A percentile compares a stretch with the other conserved stretches of the same genome.
These are phyloP conservation scores for Lates japonicus DNA, from an alignment of 2,797 vertebrate genomes.

Conservation along the genomic window DNA sequence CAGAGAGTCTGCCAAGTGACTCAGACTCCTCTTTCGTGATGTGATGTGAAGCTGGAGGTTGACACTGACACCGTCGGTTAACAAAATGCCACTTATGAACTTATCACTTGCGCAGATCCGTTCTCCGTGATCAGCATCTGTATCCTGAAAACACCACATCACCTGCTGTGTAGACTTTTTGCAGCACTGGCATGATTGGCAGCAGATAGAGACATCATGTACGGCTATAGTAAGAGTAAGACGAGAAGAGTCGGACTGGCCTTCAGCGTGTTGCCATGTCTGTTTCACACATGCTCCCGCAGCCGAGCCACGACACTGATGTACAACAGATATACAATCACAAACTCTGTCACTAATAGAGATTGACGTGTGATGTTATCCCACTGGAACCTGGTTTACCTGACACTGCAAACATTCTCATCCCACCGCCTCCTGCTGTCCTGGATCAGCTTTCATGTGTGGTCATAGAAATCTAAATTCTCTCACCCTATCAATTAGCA, in stretches of 20 bases:
- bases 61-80: constrained; percentile 46
- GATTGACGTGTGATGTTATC: constrained; percentile 82
- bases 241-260: constrained; percentile 72
- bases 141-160: constrained; percentile 33
- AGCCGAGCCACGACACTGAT: constrained; percentile 36
- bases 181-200: constrained; percentile 50
- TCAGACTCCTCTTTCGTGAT: constrained; percentile 54
- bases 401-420: constrained; percentile 73
- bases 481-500: constrained; percentile 81
- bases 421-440: constrained; percentile 46
- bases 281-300: constrained; percentile 52
- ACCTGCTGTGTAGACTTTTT: constrained; percentile 38
- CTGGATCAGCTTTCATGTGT: constrained; percentile 85
- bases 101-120: constrained; percentile 42
- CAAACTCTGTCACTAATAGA: constrained; percentile 60
- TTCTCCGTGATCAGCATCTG: constrained; percentile 53
- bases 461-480: constrained; percentile 77
- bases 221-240: constrained; percentile 69
- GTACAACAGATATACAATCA: constrained; percentile 49
- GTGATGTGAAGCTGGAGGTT: constrained; percentile 60
- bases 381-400: constrained; percentile 83
- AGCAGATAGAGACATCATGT: constrained; percentile 66
- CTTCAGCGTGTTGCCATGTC: constrained; percentile 49
- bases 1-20: constrained; percentile 55
- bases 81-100: constrained; percentile 44